phyloP scores from a whole-genome alignment of 2,888 invertebrate genomes.

The Gortyna flavago region DNA sequence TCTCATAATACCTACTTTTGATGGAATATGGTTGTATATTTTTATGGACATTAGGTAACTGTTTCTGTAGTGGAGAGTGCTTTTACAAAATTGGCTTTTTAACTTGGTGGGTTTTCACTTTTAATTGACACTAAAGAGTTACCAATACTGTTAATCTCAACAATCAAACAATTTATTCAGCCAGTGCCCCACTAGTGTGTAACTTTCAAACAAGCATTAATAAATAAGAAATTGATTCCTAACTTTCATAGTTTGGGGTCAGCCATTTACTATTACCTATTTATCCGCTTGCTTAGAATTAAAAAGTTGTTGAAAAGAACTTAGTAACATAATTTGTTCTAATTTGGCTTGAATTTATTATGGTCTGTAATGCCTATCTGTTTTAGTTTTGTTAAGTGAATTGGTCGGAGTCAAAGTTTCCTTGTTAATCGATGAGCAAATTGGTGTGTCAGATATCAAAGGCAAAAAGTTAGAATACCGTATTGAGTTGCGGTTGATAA shows the following conservation, averaged over 20 bases:
- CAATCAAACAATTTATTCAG: constrained; percentile 26
- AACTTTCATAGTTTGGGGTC: constrained; percentile 38
- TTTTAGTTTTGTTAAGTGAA: constrained; percentile 28
- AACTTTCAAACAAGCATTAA: constrained; percentile 37
- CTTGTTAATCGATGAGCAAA: constrained; percentile 26
- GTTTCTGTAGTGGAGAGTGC: no score
- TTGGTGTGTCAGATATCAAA: constrained; percentile 9
- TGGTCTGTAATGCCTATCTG: neutral
- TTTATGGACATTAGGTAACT: no score
- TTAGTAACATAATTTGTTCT: constrained; percentile 48
- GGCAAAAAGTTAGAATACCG: no score
- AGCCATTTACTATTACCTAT: constrained; percentile 37
- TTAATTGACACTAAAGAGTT: constrained; percentile 14
- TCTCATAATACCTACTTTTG: no score
- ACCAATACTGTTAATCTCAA: neutral
- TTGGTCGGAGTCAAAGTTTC: constrained; percentile 12
- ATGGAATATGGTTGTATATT: no score
- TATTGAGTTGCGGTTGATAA: neutral
- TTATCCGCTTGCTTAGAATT: constrained; percentile 43
- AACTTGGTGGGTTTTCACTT: neutral
- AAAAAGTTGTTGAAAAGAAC: constrained; percentile 46
- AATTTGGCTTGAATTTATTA: constrained; percentile 44
- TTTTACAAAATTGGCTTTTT: no score
- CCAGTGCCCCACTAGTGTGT: neutral
- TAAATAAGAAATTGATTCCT: constrained; percentile 55